These are phyloP conservation scores for Leptoteleia sp. DNA, from an alignment of 1,140 invertebrate species.

Conservation along the genomic window DNA sequence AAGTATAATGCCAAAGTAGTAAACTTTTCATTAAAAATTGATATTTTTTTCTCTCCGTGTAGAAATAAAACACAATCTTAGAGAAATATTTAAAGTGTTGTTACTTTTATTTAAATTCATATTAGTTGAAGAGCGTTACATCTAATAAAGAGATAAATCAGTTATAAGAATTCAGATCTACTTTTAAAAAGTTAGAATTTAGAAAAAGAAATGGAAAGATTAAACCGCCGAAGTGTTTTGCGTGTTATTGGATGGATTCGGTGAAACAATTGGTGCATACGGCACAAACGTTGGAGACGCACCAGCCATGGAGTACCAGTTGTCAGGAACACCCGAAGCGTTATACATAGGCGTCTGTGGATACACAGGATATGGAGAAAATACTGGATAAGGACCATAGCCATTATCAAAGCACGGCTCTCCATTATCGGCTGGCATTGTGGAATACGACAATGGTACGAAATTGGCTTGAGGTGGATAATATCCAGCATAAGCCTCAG, in stretches of 20 bases:
- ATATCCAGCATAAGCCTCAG: constrained; percentile 8
- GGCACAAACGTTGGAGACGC: constrained; percentile 18
- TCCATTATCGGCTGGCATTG: neutral
- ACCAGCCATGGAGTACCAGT: constrained; percentile 37
- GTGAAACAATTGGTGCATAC: constrained; percentile 8
- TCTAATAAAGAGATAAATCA: constrained; percentile 16
- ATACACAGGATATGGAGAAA: constrained; percentile 17
- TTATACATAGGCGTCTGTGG: constrained; percentile 9
- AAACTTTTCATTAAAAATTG: too few relatives aligned
- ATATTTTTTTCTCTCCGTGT: too few relatives aligned
- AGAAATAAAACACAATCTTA: too few relatives aligned
- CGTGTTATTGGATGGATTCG: constrained; percentile 8
- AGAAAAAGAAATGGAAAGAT: neutral
- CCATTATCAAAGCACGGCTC: constrained; percentile 6
- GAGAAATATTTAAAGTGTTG: constrained; percentile 32
- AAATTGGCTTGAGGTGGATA: constrained; percentile 22
- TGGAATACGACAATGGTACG: constrained; percentile 8
- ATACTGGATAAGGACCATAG: constrained; percentile 17
- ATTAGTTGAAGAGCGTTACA: constrained; percentile 15
- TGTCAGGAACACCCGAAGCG: constrained; percentile 9
- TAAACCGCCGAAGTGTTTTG: constrained; percentile 17
- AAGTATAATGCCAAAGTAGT: too few relatives aligned
- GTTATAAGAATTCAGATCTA: constrained; percentile 10
- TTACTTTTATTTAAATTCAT: constrained; percentile 47
- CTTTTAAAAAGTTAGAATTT: neutral